Evolutionary conservation across 2,888 invertebrate species (phyloP), one percentile per base, ranked within the genome.

Genomic region (Autographa pulchrina): DNA sequence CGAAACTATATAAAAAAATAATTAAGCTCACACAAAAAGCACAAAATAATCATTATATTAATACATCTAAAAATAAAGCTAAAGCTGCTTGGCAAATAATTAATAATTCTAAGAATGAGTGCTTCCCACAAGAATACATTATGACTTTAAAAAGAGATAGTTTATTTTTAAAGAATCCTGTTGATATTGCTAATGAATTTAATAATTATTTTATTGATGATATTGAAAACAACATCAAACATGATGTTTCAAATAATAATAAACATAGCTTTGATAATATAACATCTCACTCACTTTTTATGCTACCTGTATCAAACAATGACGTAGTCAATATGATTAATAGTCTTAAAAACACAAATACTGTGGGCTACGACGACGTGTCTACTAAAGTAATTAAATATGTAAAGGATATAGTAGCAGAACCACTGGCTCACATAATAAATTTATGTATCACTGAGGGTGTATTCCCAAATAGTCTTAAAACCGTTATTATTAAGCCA

Each of bases 241-340:
- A 54, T 54, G 16, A 54, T 54, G n/a, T 41, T 41, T 41, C 9
- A 9, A 13, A 41, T 41, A 41, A 41, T 7, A 41, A 41, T 41
- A 41, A 41, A 41, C 3, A 7, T 9, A 54, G 6, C 6, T 20
- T 54, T 20, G 20, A 16, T 54, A 54, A 20, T 54, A 54, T 54
- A 54, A 54, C 54, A n/a, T 54, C 54, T 14, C 54, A 54, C 1
- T 54, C 54, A 54, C 54, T 54, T 13, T 54, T 54, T 54, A 54
- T 54, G 54, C 20, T 54, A 16, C 54, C 54, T 54, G 54, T 54
- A 54, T 54, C 54, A 54, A 54, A 54, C 54, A 54, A 54, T 54
- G 54, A 54, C 54, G n/a, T 54, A n/a, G n/a, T 54, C 18, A 54
- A 20, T 13, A 54, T 16, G 54, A 54, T 20, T 16, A 20, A 54